A percentile compares a stretch with the other conserved stretches of the same genome.
Conservation (phyloP, 2,113 vertebrate species). For the Cariama cristata region DNA sequence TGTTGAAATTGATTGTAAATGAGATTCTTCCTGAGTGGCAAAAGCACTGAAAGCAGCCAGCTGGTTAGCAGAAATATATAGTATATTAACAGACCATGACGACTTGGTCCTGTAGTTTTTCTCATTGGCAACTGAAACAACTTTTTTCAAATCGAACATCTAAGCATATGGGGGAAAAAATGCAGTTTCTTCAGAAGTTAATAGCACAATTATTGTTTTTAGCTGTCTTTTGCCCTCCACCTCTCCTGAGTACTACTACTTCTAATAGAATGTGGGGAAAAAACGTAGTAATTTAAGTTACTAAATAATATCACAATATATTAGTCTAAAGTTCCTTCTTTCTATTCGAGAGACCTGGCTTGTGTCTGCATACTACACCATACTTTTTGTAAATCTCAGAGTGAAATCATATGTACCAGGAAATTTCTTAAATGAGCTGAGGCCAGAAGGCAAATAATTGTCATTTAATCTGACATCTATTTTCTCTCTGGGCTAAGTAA, state of each 20-base stretch:
- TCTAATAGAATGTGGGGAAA: slow-evolving; percentile 17
- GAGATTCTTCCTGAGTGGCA: not conserved
- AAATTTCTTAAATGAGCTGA: not conserved
- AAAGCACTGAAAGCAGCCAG: not conserved
- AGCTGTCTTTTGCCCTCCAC: not conserved
- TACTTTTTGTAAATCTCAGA: not conserved
- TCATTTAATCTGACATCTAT: not conserved
- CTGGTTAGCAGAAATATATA: not conserved
- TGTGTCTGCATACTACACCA: not conserved
- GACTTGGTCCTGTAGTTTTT: not conserved
- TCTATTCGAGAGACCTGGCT: not conserved
- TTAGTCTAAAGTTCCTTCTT: not conserved
- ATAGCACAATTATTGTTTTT: not conserved
- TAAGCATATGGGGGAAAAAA: not conserved
- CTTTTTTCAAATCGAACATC: not conserved
- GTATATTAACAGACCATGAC: not conserved
- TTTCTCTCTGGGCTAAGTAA: not conserved
- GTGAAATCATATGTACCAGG: not conserved
- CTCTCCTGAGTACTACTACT: not conserved
- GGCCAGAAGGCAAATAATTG: not conserved
- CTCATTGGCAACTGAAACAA: not conserved
- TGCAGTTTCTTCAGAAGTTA: not conserved
- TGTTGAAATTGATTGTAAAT: slow-evolving; percentile 31
- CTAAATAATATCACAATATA: not conserved
- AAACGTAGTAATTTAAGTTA: not conserved